Conservation (phyloP, 2,113 vertebrate genomes). For the Pollimyrus isidori region DNA sequence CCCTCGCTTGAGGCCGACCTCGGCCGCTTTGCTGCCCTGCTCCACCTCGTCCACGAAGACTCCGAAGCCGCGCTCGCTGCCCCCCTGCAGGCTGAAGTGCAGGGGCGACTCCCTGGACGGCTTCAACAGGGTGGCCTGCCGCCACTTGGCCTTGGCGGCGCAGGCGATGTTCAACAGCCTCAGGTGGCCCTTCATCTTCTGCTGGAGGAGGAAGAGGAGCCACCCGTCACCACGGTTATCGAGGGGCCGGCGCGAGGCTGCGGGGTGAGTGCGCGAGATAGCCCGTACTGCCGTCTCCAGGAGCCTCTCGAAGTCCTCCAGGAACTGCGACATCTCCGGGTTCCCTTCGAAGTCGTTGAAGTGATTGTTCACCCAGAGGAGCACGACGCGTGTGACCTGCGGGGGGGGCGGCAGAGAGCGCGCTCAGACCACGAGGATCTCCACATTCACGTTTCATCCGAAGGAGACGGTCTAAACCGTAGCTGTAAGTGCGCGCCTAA, state of each 20-base stretch:
- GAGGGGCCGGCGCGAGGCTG: background rate
- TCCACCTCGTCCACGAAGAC: conserved; percentile 88
- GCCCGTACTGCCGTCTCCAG: conserved; percentile 78
- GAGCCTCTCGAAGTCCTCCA: conserved; percentile 89
- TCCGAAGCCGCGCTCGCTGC: conserved; percentile 85
- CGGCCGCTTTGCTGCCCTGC: conserved; percentile 76
- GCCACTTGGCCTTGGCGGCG: conserved; percentile 90
- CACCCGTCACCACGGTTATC: background rate
- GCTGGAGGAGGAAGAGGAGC: conserved; percentile 22
- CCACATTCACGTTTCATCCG: background rate
- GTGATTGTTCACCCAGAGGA: conserved; percentile 97
- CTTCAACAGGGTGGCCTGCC: conserved; percentile 87
- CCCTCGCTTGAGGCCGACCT: conserved; percentile 86
- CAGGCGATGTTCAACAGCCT: conserved; percentile 92
- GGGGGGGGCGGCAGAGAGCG: background rate
- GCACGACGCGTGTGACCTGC: conserved; percentile 87
- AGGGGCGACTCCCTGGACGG: conserved; percentile 79
- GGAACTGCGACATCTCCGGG: conserved; percentile 83
- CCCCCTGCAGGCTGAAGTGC: conserved; percentile 78
- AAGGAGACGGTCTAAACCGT: background rate
- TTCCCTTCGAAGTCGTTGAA: conserved; percentile 98
- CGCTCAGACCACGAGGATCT: background rate
- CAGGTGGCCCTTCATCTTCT: conserved; percentile 98
- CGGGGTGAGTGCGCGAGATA: background rate
- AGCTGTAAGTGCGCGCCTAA: background rate